Base-by-base conservation (phyloP, 1,140 invertebrate species). In the Cheumatopsyche charites region DNA sequence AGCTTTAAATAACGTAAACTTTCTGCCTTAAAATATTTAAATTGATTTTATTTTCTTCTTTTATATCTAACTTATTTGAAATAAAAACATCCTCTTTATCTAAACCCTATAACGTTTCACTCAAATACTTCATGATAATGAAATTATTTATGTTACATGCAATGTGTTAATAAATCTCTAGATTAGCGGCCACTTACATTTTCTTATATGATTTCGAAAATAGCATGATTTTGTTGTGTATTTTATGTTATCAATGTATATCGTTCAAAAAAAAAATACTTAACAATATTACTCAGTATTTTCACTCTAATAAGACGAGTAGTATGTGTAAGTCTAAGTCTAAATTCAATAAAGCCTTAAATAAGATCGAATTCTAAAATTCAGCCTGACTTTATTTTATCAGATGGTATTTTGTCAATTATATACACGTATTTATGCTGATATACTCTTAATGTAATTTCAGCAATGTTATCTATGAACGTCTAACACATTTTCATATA, bases 1-100 rank as follows among this genome's bases (percentile, higher is more conserved):
- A 52, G 47, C 15, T 52, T 52, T 52, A 52, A 52, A 17, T 52
- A 15, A 52, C 19, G 19, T 52, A 52, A 15, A 52, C 7, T 52
- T 52, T 52, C 19, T 36, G 29, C 9, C 29, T 36, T 36, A 36
- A 36, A 4, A 36, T 36, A 36, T 36, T 36, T 36, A 4, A 36
- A 36, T 4, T 4, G 3, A 36, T 36, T 36, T 36, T 36, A 36
- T 36, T 36, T 9, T 36, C 9, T 36, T 36, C 29, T 9, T 36
- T 36, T 36, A 36, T 9, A 36, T 9, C 29, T 3, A 3, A 36
- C 29, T 36, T 4, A n/a, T n/a, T 36, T 36, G 9, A 36, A 36
- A 36, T 4, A 36, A 36, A 36, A 36, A 36, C 9, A 36, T 9
- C 29, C 9, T 3, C 29, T 36, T 36, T 9, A 9, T 9, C 29